phyloP scores from a whole-genome alignment of 2,113 vertebrate genomes.

The Tyto alba region DNA sequence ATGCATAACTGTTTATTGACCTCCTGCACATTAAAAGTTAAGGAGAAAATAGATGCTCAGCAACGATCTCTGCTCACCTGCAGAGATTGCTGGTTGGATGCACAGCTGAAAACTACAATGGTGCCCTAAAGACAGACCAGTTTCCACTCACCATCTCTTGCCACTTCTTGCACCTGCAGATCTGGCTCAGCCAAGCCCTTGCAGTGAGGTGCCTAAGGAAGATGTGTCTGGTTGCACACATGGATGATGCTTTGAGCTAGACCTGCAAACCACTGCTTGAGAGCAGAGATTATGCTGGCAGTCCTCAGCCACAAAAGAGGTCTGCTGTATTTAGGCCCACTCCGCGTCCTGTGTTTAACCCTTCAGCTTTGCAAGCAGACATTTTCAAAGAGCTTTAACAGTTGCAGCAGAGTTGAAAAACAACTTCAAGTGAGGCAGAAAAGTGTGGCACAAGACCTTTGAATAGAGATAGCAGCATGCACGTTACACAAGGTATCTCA shows the following conservation, averaged over 20 bases:
- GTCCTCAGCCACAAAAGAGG: not conserved
- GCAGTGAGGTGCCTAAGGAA: not conserved
- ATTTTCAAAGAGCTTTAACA: not conserved
- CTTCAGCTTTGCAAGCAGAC: not conserved
- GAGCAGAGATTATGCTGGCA: not conserved
- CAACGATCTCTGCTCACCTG: constrained; percentile 58
- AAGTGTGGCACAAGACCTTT: not conserved
- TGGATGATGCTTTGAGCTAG: not conserved
- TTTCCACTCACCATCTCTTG: not conserved
- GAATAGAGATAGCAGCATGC: not conserved
- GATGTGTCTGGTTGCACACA: not conserved
- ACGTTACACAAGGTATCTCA: not conserved
- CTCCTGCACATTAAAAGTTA: not conserved
- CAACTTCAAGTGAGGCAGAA: not conserved
- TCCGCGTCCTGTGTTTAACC: not conserved
- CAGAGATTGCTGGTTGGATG: not conserved
- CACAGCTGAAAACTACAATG: constrained; percentile 1
- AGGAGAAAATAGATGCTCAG: not conserved
- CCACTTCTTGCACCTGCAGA: constrained; percentile 22
- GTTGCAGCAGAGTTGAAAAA: not conserved
- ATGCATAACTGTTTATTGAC: not conserved
- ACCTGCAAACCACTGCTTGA: not conserved
- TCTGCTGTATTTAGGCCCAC: too few relatives aligned
- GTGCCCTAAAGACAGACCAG: not conserved
- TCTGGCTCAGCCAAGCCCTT: not conserved